Evolutionary conservation across 35 echinoderm and acorn worm species (phyloP).

Genomic region (Nesometra sesokonis): DNA sequence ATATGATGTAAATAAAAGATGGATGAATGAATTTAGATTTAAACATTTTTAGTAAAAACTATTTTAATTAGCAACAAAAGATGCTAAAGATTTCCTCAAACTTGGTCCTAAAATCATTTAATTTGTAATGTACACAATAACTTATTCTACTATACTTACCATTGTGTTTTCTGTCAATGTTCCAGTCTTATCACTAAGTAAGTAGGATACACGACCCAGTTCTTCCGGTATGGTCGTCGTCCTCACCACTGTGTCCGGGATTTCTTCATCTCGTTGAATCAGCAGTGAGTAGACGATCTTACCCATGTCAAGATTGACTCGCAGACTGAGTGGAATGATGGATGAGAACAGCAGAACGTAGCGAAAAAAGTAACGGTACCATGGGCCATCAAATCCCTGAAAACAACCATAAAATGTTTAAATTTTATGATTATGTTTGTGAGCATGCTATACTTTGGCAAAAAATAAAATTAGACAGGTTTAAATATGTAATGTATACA

Average conservation of each 20-base stretch:
- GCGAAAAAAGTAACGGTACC: conserved; percentile 83
- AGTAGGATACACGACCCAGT: conserved; percentile 72
- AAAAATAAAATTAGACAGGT: no score
- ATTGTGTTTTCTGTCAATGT: conserved; percentile 95
- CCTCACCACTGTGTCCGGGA: conserved; percentile 66
- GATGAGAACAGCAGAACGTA: conserved; percentile 92
- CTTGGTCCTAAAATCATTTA: no score
- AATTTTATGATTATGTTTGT: no score
- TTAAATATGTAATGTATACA: no score
- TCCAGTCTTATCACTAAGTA: conserved; percentile 87
- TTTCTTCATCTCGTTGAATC: conserved; percentile 70
- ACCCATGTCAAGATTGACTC: conserved; percentile 93
- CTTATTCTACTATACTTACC: conserved; percentile 51
- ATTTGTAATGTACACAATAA: no score
- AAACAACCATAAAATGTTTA: neutral
- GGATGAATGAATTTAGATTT: no score
- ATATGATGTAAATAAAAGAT: no score
- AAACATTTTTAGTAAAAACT: no score
- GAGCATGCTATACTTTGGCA: no score
- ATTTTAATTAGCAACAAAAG: no score
- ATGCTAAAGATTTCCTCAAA: no score
- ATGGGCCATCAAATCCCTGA: conserved; percentile 84
- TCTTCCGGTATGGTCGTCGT: conserved; percentile 96
- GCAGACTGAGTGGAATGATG: conserved; percentile 94
- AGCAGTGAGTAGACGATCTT: conserved; percentile 90